A percentile compares a stretch with the other conserved stretches of the same genome.
phyloP scores from a whole-genome alignment of 2,888 invertebrate genomes.

The Hoplodrina blanda region DNA sequence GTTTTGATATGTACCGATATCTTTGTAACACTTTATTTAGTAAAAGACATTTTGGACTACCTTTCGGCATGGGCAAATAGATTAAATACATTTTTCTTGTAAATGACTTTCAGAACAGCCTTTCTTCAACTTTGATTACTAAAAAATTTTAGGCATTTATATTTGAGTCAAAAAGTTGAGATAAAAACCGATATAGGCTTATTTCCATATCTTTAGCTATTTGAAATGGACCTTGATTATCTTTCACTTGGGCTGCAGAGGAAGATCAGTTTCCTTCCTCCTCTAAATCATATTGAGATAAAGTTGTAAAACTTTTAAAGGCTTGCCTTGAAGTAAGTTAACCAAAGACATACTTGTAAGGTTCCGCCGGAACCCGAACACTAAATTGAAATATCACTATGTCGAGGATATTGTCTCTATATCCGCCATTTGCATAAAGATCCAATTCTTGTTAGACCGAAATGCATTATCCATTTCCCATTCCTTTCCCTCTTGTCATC shows the following conservation, averaged over 20 bases:
- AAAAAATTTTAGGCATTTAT: no score
- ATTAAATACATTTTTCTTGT: no score
- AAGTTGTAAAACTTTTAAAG: neutral
- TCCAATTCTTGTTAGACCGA: slow-evolving; percentile 59
- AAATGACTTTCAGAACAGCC: no score
- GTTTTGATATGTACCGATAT: neutral
- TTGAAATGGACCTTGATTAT: neutral
- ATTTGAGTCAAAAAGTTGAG: no score
- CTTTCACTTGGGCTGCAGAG: neutral
- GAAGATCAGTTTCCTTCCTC: neutral
- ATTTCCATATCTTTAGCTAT: no score
- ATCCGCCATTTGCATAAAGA: slow-evolving; percentile 63
- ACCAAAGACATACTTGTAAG: slow-evolving; percentile 8
- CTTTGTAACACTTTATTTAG: no score
- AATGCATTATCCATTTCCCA: slow-evolving; percentile 46
- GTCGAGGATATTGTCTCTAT: slow-evolving; percentile 62
- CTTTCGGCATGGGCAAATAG: no score
- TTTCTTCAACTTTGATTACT: no score
- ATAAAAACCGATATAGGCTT: no score
- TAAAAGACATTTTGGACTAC: no score
- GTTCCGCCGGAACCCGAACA: slow-evolving; percentile 31
- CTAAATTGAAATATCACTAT: slow-evolving; percentile 60
- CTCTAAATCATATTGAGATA: neutral
- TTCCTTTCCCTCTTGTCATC: slow-evolving; percentile 36
- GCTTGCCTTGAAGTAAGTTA: neutral